Evolutionary conservation across 2,888 invertebrate genomes (phyloP).

Genomic region (Epistrophe grossulariae): DNA sequence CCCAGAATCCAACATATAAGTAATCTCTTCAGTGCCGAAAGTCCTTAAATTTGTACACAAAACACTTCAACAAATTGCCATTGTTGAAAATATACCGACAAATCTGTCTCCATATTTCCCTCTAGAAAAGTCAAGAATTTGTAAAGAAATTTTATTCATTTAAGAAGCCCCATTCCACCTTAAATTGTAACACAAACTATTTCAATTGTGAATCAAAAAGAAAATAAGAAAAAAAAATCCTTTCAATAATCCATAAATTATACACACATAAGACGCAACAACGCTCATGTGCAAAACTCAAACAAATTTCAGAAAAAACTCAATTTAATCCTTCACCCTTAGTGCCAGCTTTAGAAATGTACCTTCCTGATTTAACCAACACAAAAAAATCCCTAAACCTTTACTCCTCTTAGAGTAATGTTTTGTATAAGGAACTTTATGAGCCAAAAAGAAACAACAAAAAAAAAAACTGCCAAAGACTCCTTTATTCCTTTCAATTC

Average conservation of each 20-base stretch:
- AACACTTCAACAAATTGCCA: neutral
- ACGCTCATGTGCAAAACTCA: neutral
- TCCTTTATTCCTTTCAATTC: constrained; percentile 7
- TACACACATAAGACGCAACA: neutral
- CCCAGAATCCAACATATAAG: too few relatives aligned
- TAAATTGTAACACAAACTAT: neutral
- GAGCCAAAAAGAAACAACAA: constrained; percentile 1
- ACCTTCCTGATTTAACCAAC: constrained; percentile 1
- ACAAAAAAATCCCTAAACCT: neutral
- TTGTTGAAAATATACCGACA: neutral
- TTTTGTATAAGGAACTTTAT: neutral
- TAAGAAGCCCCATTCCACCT: neutral
- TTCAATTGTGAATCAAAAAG: neutral
- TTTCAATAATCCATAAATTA: neutral
- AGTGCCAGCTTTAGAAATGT: neutral
- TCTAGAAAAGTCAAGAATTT: neutral
- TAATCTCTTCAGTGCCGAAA: too few relatives aligned
- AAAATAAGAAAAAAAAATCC: neutral
- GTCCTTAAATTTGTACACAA: too few relatives aligned
- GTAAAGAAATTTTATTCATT: neutral
- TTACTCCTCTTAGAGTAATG: too few relatives aligned
- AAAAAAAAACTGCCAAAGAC: neutral
- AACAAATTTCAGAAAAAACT: constrained; percentile 21
- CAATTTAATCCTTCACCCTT: neutral
- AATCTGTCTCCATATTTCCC: neutral